Evolutionary conservation across 1,140 invertebrate genomes (phyloP).

Genomic region (Philopotamus ludificatus): DNA sequence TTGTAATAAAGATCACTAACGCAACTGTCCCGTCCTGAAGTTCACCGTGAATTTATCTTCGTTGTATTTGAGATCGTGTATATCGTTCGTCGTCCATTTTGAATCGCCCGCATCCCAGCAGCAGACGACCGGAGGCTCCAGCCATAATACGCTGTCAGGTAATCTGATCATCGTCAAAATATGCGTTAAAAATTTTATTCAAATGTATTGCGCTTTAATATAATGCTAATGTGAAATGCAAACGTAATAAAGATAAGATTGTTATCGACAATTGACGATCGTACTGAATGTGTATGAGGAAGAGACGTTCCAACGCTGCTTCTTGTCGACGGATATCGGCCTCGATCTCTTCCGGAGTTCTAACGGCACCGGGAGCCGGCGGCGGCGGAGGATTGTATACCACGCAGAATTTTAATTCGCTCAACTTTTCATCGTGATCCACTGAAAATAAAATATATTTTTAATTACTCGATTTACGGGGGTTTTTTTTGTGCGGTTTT

Average conservation of each 20-base stretch:
- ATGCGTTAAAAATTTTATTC: no score
- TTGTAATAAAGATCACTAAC: not conserved
- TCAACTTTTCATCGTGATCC: slow-evolving; percentile 64
- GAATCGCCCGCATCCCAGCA: slow-evolving; percentile 65
- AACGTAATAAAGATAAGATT: not conserved
- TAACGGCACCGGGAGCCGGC: slow-evolving; percentile 62
- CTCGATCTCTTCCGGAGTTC: slow-evolving; percentile 78
- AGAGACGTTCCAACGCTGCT: slow-evolving; percentile 70
- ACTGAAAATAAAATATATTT: slow-evolving; percentile 54
- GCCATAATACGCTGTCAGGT: slow-evolving; percentile 75
- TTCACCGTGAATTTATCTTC: slow-evolving; percentile 76
- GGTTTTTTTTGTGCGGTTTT: no score
- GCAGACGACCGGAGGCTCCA: slow-evolving; percentile 77
- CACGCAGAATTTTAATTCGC: slow-evolving; percentile 65
- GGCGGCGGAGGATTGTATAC: slow-evolving; percentile 69
- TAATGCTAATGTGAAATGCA: not conserved
- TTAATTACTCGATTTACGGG: no score
- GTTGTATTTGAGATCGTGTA: slow-evolving; percentile 80
- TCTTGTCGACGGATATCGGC: slow-evolving; percentile 74
- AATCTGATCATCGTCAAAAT: no score
- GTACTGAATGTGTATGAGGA: slow-evolving; percentile 70
- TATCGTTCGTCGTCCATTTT: slow-evolving; percentile 72
- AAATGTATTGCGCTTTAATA: no score
- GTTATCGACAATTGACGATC: slow-evolving; percentile 37
- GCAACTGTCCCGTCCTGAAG: slow-evolving; percentile 63